Evolutionary conservation across 2,888 invertebrate species (phyloP).

Genomic region (Harpagoxenus sublaevis): DNA sequence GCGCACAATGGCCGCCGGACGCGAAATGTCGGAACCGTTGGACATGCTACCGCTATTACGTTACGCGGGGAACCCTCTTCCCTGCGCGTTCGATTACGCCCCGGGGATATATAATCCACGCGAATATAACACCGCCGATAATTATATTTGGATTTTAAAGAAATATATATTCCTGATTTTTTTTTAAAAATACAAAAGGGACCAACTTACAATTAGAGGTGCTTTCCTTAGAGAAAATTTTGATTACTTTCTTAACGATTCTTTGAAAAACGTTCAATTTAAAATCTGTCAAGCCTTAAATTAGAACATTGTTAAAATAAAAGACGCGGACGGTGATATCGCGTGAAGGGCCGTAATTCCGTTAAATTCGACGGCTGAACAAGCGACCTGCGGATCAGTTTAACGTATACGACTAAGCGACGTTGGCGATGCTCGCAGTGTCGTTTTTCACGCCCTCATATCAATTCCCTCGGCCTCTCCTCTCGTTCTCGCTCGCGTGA

Average conservation of each 20-base stretch:
- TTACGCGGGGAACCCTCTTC: conserved; percentile 13
- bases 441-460: conserved; percentile 67
- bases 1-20: conserved; percentile 53
- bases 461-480: conserved; percentile 33
- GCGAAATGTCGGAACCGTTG: conserved; percentile 42
- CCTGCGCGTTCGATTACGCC: conserved; percentile 30
- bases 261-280: neutral
- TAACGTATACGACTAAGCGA: conserved; percentile 57
- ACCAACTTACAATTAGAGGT: too few relatives aligned
- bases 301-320: neutral
- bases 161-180: neutral
- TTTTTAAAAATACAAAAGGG: neutral
- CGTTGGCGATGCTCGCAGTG: conserved; percentile 65
- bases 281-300: neutral
- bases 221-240: neutral
- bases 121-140: neutral
- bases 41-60: conserved; percentile 54
- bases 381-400: conserved; percentile 28
- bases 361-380: conserved; percentile 5
- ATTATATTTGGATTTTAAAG: conserved; percentile 16
- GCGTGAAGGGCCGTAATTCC: neutral
- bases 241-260: neutral
- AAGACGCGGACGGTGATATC: too few relatives aligned
- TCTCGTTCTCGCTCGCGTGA: conserved; percentile 43
- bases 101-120: conserved; percentile 18